A percentile compares a stretch with the other conserved stretches of the same genome.
These are phyloP conservation scores for Eidolon dupreanum DNA, from an alignment of 2,797 vertebrate genomes.

Conservation along the genomic window DNA sequence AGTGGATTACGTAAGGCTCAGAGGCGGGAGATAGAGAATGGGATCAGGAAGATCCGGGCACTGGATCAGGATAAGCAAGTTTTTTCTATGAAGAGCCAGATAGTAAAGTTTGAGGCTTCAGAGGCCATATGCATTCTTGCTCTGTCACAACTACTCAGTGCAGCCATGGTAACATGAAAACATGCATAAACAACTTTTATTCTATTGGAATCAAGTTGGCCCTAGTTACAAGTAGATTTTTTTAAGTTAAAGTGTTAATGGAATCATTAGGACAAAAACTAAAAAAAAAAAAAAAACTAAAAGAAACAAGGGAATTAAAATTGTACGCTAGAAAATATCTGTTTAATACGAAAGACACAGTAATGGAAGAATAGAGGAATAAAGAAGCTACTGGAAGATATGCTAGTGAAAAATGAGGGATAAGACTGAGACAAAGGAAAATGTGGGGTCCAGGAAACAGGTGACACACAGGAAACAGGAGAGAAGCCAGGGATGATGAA, in stretches of 20 bases:
- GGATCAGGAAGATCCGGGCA: background rate
- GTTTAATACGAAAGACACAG: background rate
- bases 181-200: background rate
- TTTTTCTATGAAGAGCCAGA: background rate
- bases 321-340: conserved; percentile 4
- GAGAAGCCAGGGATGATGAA: background rate
- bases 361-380: background rate
- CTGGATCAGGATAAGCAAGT: background rate
- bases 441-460: background rate
- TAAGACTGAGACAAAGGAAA: background rate
- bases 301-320: background rate
- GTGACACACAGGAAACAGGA: background rate
- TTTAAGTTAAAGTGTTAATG: background rate
- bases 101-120: background rate
- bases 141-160: background rate
- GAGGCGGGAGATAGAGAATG: background rate
- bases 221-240: background rate
- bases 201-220: background rate
- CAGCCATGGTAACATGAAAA: background rate
- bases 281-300: background rate
- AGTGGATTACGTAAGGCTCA: background rate
- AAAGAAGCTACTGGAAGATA: background rate
- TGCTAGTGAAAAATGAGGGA: background rate
- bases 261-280: background rate
- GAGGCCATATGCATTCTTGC: too few relatives aligned